These are phyloP conservation scores for Synergus japonicus DNA, from an alignment of 2,888 invertebrate genomes.

Conservation along the genomic window DNA sequence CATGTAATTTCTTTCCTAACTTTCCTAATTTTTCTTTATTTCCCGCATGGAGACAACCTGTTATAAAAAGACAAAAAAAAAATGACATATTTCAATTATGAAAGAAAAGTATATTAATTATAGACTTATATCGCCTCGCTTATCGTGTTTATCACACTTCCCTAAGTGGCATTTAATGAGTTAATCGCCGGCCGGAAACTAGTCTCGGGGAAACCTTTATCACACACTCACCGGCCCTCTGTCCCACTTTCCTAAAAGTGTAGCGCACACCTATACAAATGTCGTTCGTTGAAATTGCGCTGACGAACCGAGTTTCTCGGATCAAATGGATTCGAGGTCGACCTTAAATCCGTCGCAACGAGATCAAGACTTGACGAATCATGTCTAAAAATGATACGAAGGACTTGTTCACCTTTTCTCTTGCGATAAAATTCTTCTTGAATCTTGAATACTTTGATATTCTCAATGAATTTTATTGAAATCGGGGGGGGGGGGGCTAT, in stretches of 20 bases:
- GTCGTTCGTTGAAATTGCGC: neutral
- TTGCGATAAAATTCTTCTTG: neutral
- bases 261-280: neutral
- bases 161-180: neutral
- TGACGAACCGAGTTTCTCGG: constrained; percentile 2
- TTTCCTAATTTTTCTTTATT: too few species aligned
- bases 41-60: too few species aligned
- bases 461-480: neutral
- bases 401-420: neutral
- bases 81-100: too few species aligned
- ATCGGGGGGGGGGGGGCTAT: neutral
- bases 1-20: too few species aligned
- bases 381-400: neutral
- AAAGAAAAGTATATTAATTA: neutral
- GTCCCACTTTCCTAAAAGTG: neutral
- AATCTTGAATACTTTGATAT: neutral
- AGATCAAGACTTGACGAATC: constrained; percentile 3
- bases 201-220: neutral
- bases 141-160: neutral
- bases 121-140: neutral
- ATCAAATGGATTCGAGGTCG: constrained; percentile 19
- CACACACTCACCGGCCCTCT: neutral
- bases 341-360: constrained; percentile 5
- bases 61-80: too few species aligned
- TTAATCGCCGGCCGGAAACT: neutral